Evolutionary conservation across 2,888 invertebrate genomes (phyloP), one percentile per base, ranked within the genome.

Genomic region (Cylloceria caligata): DNA sequence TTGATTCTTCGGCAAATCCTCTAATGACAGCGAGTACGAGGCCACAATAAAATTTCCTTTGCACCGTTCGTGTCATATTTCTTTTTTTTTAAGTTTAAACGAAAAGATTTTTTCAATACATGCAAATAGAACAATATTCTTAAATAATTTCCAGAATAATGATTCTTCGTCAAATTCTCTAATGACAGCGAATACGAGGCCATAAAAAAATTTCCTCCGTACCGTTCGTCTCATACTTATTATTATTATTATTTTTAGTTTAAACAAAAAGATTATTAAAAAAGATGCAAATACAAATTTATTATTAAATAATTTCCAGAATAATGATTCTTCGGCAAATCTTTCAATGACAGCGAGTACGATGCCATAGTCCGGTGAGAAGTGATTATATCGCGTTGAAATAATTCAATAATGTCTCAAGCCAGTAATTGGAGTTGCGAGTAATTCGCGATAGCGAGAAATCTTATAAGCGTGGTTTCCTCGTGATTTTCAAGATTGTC

Each of bases 381-480:
- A 42, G 16, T 36, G 64, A 36, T 62, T 57, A 78, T 55, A n/a
- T n/a, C n/a, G n/a, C 71, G 39, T 42, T 60, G 42, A 39, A 80
- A 67, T 80, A 80, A 75, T 76, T 81, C 67, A 67, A 72, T 71
- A 80, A 67, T 34, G 64, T 45, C 24, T 57, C 65, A 47, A 71
- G 75, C 52, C 76, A 21, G 47, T 76, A 81, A 81, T 81, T 81
- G 80, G 67, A 55, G 57, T 13, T 24, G 67, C 57, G 67, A 62
- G 39, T 67, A 24, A 47, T 49, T 69, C 34, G 65, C 71, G 72
- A 81, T 81, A 81, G 72, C 42, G 30, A 2, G 76, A 76, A 81
- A 76, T 76, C 71, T 49, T 34, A 60, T 55, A 16, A 71, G 60
- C 47, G 9, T 4, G n/a, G 47, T 47, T 60, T 16, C 34, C 21